Evolutionary conservation across 2,113 vertebrate genomes (phyloP), one percentile per base, ranked within the genome.

Genomic region (Callospermophilus lateralis): DNA sequence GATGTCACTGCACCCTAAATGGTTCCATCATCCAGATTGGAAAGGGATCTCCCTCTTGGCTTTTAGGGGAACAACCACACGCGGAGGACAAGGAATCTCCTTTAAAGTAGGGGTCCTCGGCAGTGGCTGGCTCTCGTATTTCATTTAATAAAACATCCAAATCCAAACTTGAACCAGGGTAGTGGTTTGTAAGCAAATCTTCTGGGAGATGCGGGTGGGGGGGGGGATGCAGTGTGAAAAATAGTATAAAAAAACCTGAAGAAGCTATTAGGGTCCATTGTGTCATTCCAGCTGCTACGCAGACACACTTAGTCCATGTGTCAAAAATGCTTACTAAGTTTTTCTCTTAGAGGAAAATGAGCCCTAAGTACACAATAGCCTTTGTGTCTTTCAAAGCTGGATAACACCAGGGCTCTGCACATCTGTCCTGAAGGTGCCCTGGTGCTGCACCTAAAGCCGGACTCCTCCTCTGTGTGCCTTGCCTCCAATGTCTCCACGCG

Each of bases 201-300:
- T 81, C 26, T 10, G 26, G 51, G 42, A 63, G 24, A 70, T 30
- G 22, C 26, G 48, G 45, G 30, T n/a, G 37, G 53, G 53, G 37
- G 53, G 53, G 34, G 37, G 42, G 45, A 73, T 96, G 79, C 92
- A 96, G 84, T 89, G 80, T 97, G 97, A 97, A 93, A 97, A 97
- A 96, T 70, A 88, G 95, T 88, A 95, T 98, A 90, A 98, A 99
- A 98, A 95, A 99, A 98, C 98, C 98, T 98, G 98, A 98, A 98
- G 98, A 96, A 97, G 97, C 98, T 89, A 98, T 98, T 98, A 98
- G 95, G 97, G 96, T 98, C 98, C 97, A 98, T 98, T 98, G 98
- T 98, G 98, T 98, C 97, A 97, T 84, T 98, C 98, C 98, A 99
- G 98, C 98, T 99, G 98, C 98, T 98, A 74, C 80, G 95, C 98